Percentiles rank a stretch among this genome's conserved stretches.
Evolutionary conservation across 2,113 vertebrate genomes (phyloP).

Genomic region (Dunckerocampus dactyliophorus): DNA sequence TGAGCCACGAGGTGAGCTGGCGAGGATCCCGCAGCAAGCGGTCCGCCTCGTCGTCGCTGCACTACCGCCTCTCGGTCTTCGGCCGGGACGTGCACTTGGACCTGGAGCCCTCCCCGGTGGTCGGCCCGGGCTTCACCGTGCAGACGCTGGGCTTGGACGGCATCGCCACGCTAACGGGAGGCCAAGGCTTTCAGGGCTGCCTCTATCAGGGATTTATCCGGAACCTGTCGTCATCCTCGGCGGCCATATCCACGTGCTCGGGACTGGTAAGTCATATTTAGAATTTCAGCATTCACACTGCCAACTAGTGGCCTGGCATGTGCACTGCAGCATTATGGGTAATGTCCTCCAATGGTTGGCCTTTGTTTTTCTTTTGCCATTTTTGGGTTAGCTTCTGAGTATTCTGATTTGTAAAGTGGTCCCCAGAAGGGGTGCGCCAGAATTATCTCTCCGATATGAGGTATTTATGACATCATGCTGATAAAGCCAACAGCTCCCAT

Average conservation of each 20-base stretch:
- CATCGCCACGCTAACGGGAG: slow-evolving; percentile 67
- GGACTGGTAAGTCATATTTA: slow-evolving; percentile 84
- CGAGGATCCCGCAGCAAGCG: slow-evolving; percentile 78
- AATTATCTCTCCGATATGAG: too few relatives aligned
- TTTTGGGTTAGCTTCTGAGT: too few relatives aligned
- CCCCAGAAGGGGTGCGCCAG: too few relatives aligned
- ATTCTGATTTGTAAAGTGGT: too few relatives aligned
- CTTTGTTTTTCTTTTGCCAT: too few relatives aligned
- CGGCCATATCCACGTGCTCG: slow-evolving; percentile 88
- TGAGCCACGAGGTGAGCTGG: slow-evolving; percentile 84
- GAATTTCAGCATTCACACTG: not conserved
- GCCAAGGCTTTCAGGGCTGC: slow-evolving; percentile 74
- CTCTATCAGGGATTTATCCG: slow-evolving; percentile 96
- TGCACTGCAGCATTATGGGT: too few relatives aligned
- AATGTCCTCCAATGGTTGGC: too few relatives aligned
- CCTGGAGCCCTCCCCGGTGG: slow-evolving; percentile 80
- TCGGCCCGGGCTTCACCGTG: slow-evolving; percentile 84
- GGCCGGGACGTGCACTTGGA: slow-evolving; percentile 90
- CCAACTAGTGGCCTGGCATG: too few relatives aligned
- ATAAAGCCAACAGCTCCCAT: too few relatives aligned
- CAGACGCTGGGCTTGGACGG: slow-evolving; percentile 81
- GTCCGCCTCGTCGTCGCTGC: slow-evolving; percentile 73
- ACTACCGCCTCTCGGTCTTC: slow-evolving; percentile 91
- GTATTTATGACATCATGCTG: too few relatives aligned
- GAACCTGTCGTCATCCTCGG: slow-evolving; percentile 82